A percentile compares a stretch with the other conserved stretches of the same genome.
Evolutionary conservation across 2,113 vertebrate species (phyloP).

Genomic region (Ciconia stormi): DNA sequence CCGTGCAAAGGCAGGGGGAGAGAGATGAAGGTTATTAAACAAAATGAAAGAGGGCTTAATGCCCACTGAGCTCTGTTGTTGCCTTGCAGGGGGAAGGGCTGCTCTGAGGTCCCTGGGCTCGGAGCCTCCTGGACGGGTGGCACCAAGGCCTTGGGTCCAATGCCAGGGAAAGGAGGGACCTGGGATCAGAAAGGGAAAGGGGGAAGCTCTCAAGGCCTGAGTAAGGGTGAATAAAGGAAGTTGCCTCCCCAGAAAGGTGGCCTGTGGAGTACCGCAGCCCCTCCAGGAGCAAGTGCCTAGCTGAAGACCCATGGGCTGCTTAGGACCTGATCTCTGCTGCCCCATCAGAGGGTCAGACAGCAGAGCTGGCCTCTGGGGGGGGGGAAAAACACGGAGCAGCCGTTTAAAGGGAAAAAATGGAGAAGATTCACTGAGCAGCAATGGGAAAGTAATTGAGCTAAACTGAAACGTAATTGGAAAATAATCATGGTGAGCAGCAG

Average conservation of each 20-base stretch:
- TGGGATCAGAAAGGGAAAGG: fast-evolving
- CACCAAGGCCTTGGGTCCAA: not conserved
- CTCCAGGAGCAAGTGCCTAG: not conserved
- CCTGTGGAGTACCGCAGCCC: fast-evolving
- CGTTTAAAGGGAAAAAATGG: slow-evolving; percentile 68
- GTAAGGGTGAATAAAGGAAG: not conserved
- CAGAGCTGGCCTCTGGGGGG: not conserved
- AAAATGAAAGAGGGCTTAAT: not conserved
- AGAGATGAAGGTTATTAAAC: not conserved
- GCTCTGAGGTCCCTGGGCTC: not conserved
- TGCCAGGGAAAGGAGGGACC: not conserved
- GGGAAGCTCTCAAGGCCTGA: not conserved
- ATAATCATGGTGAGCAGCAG: slow-evolving; percentile 53
- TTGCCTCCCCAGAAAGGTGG: not conserved
- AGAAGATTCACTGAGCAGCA: slow-evolving; percentile 70
- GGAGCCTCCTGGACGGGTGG: fast-evolving
- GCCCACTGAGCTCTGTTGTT: not conserved
- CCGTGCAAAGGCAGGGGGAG: not conserved
- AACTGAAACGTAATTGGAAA: slow-evolving; percentile 78
- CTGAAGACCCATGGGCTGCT: not conserved
- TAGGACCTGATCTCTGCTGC: not conserved
- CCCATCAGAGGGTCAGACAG: not conserved
- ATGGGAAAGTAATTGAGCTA: slow-evolving; percentile 79
- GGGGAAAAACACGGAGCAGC: slow-evolving; percentile 29
- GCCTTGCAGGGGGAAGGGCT: not conserved